A percentile compares a stretch with the other conserved stretches of the same genome.
These are phyloP conservation scores for Villa cingulata DNA, from an alignment of 2,888 invertebrate species.

Conservation along the genomic window DNA sequence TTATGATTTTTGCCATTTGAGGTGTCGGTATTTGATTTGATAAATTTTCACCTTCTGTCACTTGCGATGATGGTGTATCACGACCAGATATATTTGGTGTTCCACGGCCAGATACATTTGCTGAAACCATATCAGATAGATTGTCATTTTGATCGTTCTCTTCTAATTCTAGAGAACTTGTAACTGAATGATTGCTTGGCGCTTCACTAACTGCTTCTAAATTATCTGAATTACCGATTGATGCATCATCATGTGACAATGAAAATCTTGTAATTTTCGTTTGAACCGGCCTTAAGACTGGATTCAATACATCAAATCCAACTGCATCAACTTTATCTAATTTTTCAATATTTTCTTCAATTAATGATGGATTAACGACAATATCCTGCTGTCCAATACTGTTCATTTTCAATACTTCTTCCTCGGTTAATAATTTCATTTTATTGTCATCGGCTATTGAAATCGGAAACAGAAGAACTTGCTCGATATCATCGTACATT, in stretches of 20 bases:
- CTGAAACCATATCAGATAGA: constrained; percentile 93
- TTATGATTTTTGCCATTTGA: constrained; percentile 48
- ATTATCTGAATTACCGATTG: constrained; percentile 85
- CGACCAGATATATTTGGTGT: constrained; percentile 93
- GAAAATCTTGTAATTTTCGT: constrained; percentile 59
- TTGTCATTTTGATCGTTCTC: constrained; percentile 83
- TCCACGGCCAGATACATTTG: constrained; percentile 83
- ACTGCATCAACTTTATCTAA: constrained; percentile 16
- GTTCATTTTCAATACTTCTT: constrained; percentile 43
- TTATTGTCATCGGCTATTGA: constrained; percentile 44
- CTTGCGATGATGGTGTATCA: constrained; percentile 91
- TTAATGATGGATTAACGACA: constrained; percentile 15
- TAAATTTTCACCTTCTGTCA: constrained; percentile 61
- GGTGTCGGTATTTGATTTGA: constrained; percentile 38
- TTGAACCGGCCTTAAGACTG: constrained; percentile 34
- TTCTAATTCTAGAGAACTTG: constrained; percentile 77
- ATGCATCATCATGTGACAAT: constrained; percentile 81
- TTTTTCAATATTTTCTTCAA: constrained; percentile 24
- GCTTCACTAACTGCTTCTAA: constrained; percentile 91
- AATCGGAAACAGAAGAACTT: constrained; percentile 58
- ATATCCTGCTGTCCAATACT: constrained; percentile 30
- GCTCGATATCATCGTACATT: constrained; percentile 27
- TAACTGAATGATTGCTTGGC: constrained; percentile 89
- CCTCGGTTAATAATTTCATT: constrained; percentile 52
- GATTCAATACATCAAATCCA: constrained; percentile 19